Percentiles rank a stretch among this genome's conserved stretches.
phyloP scores from a whole-genome alignment of 2,113 vertebrate species.

The sheep (Ovis aries) region ARS-UI_Ramb_v3.0 NC_056064.1:16037001-16037500 shows the following conservation, averaged over 20 bases:
- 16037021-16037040: no score
- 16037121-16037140: background rate
- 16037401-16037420: background rate
- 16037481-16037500: background rate
- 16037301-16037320: background rate
- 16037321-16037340: background rate
- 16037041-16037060: background rate
- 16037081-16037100: background rate
- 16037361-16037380: background rate
- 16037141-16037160: background rate
- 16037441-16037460: background rate
- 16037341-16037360: background rate
- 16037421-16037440: background rate
- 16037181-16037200: background rate
- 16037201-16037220: background rate
- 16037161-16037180: background rate
- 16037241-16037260: background rate
- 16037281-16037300: fast-evolving
- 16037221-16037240: background rate
- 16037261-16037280: background rate
- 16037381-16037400: background rate
- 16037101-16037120: background rate
- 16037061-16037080: background rate
- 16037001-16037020: no score
- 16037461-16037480: background rate